phyloP scores from a whole-genome alignment of 2,113 vertebrate genomes.

The Acinonyx jubatus region DNA sequence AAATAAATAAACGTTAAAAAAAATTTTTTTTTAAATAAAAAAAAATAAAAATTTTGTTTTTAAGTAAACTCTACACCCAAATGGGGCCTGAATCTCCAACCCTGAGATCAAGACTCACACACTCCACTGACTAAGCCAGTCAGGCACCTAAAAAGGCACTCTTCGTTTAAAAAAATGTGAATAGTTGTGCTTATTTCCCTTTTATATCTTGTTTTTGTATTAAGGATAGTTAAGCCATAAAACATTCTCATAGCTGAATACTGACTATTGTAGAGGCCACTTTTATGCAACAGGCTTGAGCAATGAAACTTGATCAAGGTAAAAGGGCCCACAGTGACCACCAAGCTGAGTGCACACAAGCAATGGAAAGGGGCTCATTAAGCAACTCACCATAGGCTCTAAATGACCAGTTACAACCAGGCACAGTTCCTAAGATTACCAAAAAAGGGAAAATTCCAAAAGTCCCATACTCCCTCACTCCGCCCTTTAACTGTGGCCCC shows the following conservation, averaged over 20 bases:
- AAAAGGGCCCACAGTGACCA: background rate
- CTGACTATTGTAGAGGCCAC: background rate
- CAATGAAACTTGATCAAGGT: background rate
- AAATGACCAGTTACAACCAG: too few relatives aligned
- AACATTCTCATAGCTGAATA: background rate
- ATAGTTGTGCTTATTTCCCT: background rate
- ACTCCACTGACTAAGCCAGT: too few relatives aligned
- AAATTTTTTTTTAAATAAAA: too few relatives aligned
- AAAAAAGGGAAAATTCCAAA: background rate
- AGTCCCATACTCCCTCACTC: background rate
- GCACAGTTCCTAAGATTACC: background rate
- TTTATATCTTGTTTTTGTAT: background rate
- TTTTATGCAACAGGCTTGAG: background rate
- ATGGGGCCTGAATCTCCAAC: too few relatives aligned
- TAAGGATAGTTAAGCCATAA: background rate
- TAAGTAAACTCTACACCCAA: too few relatives aligned
- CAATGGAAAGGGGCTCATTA: background rate
- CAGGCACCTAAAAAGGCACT: background rate
- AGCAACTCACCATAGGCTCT: background rate
- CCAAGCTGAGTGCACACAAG: background rate
- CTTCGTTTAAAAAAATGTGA: background rate
- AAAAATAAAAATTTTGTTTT: too few relatives aligned
- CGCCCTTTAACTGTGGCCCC: background rate
- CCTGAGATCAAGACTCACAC: too few relatives aligned
- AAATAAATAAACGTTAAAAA: too few relatives aligned